Evolutionary conservation across 2,888 invertebrate species (phyloP).

Genomic region (Diaprepes abbreviatus): DNA sequence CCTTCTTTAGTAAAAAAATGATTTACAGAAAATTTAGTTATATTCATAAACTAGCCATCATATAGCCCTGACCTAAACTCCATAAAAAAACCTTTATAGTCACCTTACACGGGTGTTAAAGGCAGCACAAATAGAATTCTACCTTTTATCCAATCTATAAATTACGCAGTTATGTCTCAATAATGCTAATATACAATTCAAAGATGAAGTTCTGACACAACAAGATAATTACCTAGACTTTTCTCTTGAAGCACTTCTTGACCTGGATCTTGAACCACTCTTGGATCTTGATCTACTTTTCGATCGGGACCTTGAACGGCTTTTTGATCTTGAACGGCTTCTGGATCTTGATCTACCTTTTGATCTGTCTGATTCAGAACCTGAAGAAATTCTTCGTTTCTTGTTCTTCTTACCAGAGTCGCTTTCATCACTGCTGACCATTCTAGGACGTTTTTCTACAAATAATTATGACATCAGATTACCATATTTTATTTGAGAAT

Average conservation of each 20-base stretch:
- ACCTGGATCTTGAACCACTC: slow-evolving; percentile 62
- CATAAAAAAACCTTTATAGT: too few species aligned
- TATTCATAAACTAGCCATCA: too few species aligned
- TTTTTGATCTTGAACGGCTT: slow-evolving; percentile 51
- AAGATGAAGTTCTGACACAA: too few species aligned
- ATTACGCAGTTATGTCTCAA: too few species aligned
- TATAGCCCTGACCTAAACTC: too few species aligned
- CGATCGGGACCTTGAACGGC: slow-evolving; percentile 58
- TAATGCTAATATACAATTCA: too few species aligned
- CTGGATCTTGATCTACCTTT: slow-evolving; percentile 52
- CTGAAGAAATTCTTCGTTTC: slow-evolving; percentile 75
- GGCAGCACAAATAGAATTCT: too few species aligned
- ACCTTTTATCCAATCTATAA: too few species aligned
- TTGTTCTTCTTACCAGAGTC: slow-evolving; percentile 69
- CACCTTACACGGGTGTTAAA: too few species aligned
- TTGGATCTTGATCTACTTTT: slow-evolving; percentile 60
- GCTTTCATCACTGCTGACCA: slow-evolving; percentile 72
- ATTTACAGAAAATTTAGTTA: too few species aligned
- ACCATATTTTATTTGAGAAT: not conserved
- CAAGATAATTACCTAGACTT: too few species aligned
- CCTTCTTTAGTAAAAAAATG: too few species aligned
- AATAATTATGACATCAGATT: not conserved
- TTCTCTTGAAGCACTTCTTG: slow-evolving; percentile 57
- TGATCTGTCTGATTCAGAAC: slow-evolving; percentile 69
- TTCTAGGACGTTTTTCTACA: slow-evolving; percentile 65